Evolutionary conservation across 2,797 vertebrate genomes (phyloP).

Genomic region (Hozukius guyotensis): DNA sequence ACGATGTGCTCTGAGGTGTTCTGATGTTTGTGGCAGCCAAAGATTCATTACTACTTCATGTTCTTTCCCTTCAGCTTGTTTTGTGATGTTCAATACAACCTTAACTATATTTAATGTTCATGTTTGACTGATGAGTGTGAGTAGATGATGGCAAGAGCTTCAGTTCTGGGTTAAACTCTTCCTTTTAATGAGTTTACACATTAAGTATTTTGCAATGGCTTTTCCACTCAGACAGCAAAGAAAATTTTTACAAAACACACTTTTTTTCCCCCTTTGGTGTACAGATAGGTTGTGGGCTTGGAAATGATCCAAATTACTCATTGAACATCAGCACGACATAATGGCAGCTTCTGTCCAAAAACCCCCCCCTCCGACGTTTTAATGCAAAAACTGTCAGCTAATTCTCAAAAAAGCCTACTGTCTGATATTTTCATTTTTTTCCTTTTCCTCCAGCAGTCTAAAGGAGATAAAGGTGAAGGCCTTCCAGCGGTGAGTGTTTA

Average conservation of each 20-base stretch:
- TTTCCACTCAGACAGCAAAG: not conserved
- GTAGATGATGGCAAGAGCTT: not conserved
- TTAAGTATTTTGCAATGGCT: not conserved
- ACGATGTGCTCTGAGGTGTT: not conserved
- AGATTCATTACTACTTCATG: not conserved
- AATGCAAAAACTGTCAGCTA: not conserved
- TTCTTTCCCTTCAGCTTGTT: not conserved
- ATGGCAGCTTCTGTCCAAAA: not conserved
- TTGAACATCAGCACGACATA: not conserved
- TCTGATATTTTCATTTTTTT: not conserved
- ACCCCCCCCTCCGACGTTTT: too few species aligned
- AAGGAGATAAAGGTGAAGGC: conserved; percentile 63
- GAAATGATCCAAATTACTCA: not conserved
- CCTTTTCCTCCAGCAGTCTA: conserved; percentile 37
- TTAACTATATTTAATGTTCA: not conserved
- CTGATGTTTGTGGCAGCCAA: not conserved
- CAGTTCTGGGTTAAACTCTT: not conserved
- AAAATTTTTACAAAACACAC: too few species aligned
- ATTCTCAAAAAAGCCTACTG: not conserved
- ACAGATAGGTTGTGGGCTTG: not conserved
- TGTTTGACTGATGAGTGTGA: not conserved
- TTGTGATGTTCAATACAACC: not conserved
- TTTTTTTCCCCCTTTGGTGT: not conserved
- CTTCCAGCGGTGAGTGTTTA: conserved; percentile 58
- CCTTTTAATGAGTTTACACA: not conserved